phyloP scores from a whole-genome alignment of 2,888 invertebrate species.

The Hyposoter didymator region DNA sequence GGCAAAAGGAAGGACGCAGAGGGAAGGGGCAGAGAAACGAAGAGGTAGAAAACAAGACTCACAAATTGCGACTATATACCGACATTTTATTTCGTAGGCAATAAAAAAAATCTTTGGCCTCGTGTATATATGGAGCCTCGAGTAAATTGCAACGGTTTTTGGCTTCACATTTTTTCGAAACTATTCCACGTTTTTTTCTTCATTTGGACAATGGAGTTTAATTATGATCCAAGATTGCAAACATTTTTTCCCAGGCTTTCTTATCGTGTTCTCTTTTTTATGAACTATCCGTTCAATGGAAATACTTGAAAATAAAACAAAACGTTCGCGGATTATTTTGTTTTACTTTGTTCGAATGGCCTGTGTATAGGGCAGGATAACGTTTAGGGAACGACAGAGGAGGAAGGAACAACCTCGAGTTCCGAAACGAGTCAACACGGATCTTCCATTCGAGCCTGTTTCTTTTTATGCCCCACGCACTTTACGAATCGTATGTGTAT shows the following conservation, averaged over 20 bases:
- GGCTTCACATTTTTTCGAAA: background rate
- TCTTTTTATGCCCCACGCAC: constrained; percentile 54
- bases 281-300: background rate
- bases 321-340: background rate
- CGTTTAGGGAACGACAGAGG: background rate
- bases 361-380: background rate
- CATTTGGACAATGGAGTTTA: background rate
- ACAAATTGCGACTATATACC: constrained; percentile 25
- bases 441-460: constrained; percentile 54
- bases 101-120: constrained; percentile 20
- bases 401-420: constrained; percentile 48
- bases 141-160: background rate
- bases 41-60: background rate
- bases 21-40: background rate
- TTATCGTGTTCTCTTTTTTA: constrained; percentile 13
- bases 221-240: background rate
- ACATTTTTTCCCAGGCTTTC: constrained; percentile 9
- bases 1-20: background rate
- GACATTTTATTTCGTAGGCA: constrained; percentile 36
- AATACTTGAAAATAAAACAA: background rate
- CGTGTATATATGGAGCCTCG: constrained; percentile 3
- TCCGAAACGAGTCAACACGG: constrained; percentile 65
- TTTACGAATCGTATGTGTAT: constrained; percentile 9
- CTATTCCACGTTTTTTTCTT: background rate
- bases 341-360: constrained; percentile 15